A percentile compares a stretch with the other conserved stretches of the same genome.
phyloP scores from a whole-genome alignment of 2,888 invertebrate species.

The Pogonocherus hispidulus region DNA sequence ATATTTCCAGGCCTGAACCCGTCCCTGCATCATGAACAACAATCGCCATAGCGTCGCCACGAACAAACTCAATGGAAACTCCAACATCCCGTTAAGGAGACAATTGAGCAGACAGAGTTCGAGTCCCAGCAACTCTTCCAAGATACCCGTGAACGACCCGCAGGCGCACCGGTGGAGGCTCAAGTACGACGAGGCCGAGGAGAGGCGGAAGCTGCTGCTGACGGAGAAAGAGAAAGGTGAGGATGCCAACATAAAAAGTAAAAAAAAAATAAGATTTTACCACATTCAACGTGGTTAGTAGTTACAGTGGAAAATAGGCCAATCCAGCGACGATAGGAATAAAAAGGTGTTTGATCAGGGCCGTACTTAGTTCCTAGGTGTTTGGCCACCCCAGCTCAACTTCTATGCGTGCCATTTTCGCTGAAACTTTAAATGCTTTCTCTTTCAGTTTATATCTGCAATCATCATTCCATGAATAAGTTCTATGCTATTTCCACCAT shows the following conservation, averaged over 20 bases:
- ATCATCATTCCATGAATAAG: no score
- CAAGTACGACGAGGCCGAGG: conserved; percentile 80
- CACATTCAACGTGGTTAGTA: no score
- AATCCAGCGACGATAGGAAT: no score
- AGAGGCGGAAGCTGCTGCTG: conserved; percentile 76
- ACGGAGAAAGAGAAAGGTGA: conserved; percentile 81
- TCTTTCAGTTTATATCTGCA: no score
- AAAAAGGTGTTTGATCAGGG: no score
- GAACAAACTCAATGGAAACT: conserved; percentile 58
- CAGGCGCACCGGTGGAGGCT: conserved; percentile 76
- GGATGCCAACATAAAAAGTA: background rate
- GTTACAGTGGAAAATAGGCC: no score
- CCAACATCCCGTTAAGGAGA: conserved; percentile 64
- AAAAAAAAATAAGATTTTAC: background rate
- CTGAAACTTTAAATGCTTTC: no score
- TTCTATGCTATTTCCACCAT: no score
- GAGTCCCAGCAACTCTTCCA: conserved; percentile 43
- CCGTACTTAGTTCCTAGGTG: no score
- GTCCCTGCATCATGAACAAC: conserved; percentile 42
- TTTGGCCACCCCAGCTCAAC: no score
- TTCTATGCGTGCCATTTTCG: no score
- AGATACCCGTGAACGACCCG: conserved; percentile 54
- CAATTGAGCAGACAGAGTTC: conserved; percentile 52
- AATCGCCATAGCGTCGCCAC: conserved; percentile 51
- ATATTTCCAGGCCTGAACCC: conserved; percentile 21